Evolutionary conservation across 35 echinoderm and acorn worm species (phyloP).

Genomic region (Ptychodera flava): DNA sequence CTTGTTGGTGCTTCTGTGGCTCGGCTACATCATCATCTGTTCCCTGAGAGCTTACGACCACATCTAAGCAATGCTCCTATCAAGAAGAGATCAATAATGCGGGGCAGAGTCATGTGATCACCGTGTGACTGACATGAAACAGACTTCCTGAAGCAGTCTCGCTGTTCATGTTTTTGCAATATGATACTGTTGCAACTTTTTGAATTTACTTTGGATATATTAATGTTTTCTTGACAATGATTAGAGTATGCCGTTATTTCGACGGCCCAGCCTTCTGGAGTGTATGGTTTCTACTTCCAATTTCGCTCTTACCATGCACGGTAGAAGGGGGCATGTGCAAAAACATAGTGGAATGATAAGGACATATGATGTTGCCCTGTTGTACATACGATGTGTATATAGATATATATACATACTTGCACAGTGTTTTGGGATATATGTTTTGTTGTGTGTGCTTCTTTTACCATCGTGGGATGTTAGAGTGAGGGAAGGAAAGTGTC

Average conservation of each 20-base stretch:
- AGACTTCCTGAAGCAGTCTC: no score
- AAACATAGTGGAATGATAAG: no score
- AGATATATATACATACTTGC: no score
- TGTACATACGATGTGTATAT: no score
- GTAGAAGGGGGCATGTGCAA: no score
- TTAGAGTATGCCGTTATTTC: no score
- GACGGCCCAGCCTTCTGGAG: not conserved
- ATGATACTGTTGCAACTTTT: not conserved
- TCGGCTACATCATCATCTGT: conserved; percentile 41
- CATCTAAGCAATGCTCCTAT: not conserved
- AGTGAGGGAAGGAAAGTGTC: no score
- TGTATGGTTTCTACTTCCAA: not conserved
- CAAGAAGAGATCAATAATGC: not conserved
- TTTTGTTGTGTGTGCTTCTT: no score
- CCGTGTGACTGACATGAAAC: not conserved
- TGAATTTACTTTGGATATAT: not conserved
- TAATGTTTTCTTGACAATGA: not conserved
- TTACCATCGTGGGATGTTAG: no score
- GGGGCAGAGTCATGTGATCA: not conserved
- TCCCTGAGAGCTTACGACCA: conserved; percentile 38
- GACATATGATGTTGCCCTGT: no score
- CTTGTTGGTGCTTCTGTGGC: conserved; percentile 51
- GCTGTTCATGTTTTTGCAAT: not conserved
- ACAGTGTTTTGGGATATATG: no score
- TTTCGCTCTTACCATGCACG: not conserved